Evolutionary conservation across 1,140 invertebrate species (phyloP), one percentile per base, ranked within the genome.

Genomic region (Luehdorfia chinensis): DNA sequence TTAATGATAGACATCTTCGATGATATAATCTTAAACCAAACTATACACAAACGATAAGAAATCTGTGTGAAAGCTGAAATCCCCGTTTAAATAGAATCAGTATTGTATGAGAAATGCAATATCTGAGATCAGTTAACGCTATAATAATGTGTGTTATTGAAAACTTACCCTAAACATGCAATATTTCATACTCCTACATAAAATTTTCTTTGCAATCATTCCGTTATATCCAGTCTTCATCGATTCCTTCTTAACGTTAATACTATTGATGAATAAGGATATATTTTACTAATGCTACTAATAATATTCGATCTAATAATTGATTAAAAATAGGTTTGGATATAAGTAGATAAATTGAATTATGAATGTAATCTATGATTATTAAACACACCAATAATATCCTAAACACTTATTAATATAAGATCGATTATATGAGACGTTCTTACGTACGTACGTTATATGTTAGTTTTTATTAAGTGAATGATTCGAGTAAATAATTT

Each of bases 181-280:
- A 47, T 59, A 55, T 46, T 7, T 46, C 45, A 52, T 55, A 50
- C 13, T 52, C 36, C 16, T 44, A 28, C 15, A 53, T 48, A 41
- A 43, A 47, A 36, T 61, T 55, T 37, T 50, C 25, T 55, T 19
- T 47, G 57, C 47, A 13, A 32, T 45, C 58, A 57, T 23, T 49
- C 56, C 55, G 47, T 66, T 54, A 62, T 65, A 55, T 58, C 64
- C 75, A 78, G 75, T 78, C 71, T 74, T 75, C 63, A 61, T 56
- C 51, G 55, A 63, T 70, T 67, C 64, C 59, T 56, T 65, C 63
- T 66, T 70, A 68, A 58, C 21, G 48, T 59, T 71, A 71, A 53
- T 27, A 9, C n/a, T 34, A 34, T n/a, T 18, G 2, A 2, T 31
- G 2, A 21, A 21, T 31, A 12, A 31, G 5, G 2, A 31, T 31